phyloP scores from a whole-genome alignment of 2,888 invertebrate genomes.

The Petrolisthes cinctipes region DNA sequence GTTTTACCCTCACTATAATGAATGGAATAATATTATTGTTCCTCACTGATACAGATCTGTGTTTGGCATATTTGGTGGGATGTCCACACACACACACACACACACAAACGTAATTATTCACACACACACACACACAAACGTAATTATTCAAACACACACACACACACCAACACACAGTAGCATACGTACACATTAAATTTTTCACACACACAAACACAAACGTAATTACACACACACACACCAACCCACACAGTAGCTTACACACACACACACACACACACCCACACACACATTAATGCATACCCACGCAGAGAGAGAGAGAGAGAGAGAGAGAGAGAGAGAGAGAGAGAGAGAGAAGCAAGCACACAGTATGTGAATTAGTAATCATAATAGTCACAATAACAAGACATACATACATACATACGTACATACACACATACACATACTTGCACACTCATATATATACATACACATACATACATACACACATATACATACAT shows the following conservation, averaged over 20 bases:
- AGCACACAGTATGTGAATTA: background rate
- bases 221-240: background rate
- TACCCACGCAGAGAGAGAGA: too few species aligned
- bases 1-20: too few species aligned
- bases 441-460: background rate
- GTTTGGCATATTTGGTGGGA: too few species aligned
- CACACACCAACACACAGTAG: background rate
- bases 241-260: background rate
- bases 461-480: background rate
- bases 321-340: too few species aligned
- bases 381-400: background rate
- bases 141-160: background rate
- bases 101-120: too few species aligned
- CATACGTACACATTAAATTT: background rate
- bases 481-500: background rate
- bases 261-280: background rate
- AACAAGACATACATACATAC: background rate
- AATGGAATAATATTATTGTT: too few species aligned
- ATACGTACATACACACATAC: background rate
- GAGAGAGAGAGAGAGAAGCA: too few species aligned
- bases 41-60: too few species aligned
- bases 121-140: too few species aligned
- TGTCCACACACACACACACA: too few species aligned
- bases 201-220: background rate
- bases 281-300: too few species aligned